These are phyloP conservation scores for Rugalucina vietnamica DNA, from an alignment of 2,888 invertebrate species.

Conservation along the genomic window DNA sequence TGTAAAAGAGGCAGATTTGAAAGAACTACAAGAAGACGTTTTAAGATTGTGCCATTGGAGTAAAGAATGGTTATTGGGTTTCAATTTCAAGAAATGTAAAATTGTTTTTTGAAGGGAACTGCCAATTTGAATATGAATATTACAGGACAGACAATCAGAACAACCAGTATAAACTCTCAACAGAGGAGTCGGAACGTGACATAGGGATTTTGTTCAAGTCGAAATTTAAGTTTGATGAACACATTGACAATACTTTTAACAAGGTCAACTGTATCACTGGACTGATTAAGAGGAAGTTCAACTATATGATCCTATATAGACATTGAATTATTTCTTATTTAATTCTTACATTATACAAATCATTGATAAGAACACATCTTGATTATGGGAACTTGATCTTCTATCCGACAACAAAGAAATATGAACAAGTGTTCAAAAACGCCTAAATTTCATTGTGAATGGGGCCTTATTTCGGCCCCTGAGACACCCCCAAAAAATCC, in stretches of 20 bases:
- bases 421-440: too few relatives aligned
- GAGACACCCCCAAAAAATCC: too few relatives aligned
- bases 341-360: neutral
- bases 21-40: neutral
- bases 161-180: too few relatives aligned
- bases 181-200: too few relatives aligned
- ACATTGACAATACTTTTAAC: neutral
- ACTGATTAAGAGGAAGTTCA: neutral
- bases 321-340: too few relatives aligned
- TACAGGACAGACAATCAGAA: too few relatives aligned
- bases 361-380: neutral
- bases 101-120: neutral
- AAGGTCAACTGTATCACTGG: neutral
- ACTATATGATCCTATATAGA: neutral
- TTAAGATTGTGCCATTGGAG: neutral
- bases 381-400: neutral
- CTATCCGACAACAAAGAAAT: neutral
- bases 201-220: too few relatives aligned
- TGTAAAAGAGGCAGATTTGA: neutral
- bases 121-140: neutral
- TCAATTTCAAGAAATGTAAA: neutral
- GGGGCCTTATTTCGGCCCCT: too few relatives aligned
- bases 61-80: neutral
- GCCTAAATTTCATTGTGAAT: too few relatives aligned
- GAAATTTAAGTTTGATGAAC: constrained; percentile 4